Evolutionary conservation across 2,113 vertebrate species (phyloP).

Genomic region (Sceloporus undulatus): DNA sequence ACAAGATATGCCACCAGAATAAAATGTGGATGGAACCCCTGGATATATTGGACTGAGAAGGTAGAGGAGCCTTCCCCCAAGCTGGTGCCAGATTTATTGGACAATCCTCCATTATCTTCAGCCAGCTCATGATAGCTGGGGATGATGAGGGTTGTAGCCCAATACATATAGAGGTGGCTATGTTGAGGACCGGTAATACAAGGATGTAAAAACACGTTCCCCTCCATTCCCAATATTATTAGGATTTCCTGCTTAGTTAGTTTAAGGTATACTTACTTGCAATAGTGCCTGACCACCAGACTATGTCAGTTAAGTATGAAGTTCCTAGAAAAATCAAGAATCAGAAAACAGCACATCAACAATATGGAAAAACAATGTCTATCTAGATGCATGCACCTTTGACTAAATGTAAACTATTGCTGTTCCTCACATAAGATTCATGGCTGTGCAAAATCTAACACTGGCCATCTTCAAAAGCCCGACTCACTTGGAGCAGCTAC

Average conservation of each 20-base stretch:
- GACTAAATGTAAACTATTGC: not conserved
- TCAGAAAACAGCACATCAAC: conserved; percentile 1
- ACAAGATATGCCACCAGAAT: not conserved
- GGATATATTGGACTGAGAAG: not conserved
- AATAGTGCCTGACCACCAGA: conserved; percentile 96
- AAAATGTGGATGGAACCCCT: not conserved
- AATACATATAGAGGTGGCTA: not conserved
- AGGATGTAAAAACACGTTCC: not conserved
- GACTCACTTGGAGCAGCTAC: too few relatives aligned
- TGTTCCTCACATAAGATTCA: conserved; percentile 6
- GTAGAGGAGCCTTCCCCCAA: not conserved
- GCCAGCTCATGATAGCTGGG: not conserved
- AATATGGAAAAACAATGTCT: conserved; percentile 16
- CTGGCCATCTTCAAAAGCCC: not conserved
- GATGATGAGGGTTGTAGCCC: not conserved
- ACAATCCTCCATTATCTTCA: too few relatives aligned
- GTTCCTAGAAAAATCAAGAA: conserved; percentile 79
- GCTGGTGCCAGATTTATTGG: not conserved
- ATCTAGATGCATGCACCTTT: not conserved
- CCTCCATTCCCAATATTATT: not conserved
- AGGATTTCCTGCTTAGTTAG: not conserved
- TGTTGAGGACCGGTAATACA: not conserved
- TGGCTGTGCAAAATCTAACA: not conserved
- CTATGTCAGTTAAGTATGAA: conserved; percentile 89
- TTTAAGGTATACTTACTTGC: conserved; percentile 86